These are phyloP conservation scores for Chrysodeixis includens DNA, from an alignment of 2,888 invertebrate species.

Conservation along the genomic window DNA sequence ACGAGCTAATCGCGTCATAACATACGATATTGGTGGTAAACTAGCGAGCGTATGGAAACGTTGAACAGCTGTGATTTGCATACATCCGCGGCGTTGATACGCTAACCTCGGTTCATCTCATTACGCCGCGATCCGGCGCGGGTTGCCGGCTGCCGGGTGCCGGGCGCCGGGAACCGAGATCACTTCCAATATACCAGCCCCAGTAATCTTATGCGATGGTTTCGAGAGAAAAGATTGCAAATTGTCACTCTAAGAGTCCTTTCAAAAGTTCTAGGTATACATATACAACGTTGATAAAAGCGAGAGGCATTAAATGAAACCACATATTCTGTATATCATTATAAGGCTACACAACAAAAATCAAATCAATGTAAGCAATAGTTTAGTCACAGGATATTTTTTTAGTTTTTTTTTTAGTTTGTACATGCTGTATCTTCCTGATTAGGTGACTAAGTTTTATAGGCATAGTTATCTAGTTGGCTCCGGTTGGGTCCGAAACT, in stretches of 20 bases:
- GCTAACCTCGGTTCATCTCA: slow-evolving; percentile 68
- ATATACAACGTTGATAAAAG: no score
- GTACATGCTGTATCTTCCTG: no score
- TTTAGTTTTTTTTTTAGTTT: no score
- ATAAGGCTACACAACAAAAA: no score
- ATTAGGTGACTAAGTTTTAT: no score
- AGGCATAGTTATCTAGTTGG: no score
- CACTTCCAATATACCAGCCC: slow-evolving; percentile 30
- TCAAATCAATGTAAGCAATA: no score
- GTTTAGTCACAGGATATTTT: no score
- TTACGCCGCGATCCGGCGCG: slow-evolving; percentile 52
- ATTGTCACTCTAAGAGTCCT: background rate
- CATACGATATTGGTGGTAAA: background rate
- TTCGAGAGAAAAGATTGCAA: background rate
- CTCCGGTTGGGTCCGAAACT: no score
- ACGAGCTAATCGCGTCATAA: background rate
- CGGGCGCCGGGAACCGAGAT: slow-evolving; percentile 3
- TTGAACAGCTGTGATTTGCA: slow-evolving; percentile 43
- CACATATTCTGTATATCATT: no score
- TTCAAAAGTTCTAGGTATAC: background rate
- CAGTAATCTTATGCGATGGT: background rate
- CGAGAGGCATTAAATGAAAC: no score
- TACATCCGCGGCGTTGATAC: slow-evolving; percentile 46
- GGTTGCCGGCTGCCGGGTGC: slow-evolving; percentile 3
- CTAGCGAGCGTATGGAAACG: slow-evolving; percentile 7